Conservation (phyloP, 1,140 invertebrate species). For the Drosophila orena region DNA sequence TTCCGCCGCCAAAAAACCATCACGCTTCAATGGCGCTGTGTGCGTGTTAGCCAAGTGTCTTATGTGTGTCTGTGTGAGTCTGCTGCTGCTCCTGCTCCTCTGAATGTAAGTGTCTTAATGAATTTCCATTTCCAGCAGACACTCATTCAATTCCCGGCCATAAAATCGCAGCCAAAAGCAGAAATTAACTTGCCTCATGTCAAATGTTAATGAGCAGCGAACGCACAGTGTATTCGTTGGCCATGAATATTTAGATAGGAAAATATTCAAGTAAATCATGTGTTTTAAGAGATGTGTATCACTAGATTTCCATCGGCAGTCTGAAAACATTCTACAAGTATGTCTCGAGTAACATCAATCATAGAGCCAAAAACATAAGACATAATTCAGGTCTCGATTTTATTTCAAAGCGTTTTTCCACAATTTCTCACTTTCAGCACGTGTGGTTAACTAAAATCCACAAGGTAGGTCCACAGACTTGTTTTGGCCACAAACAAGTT, state of each 20-base stretch:
- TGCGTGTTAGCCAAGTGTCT: slow-evolving; percentile 36
- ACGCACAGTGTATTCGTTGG: slow-evolving; percentile 22
- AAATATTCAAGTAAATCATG: no score
- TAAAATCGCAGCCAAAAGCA: slow-evolving; percentile 43
- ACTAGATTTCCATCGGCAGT: no score
- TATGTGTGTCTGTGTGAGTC: slow-evolving; percentile 10
- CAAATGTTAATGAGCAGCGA: slow-evolving; percentile 56
- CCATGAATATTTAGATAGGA: no score
- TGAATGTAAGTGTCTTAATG: slow-evolving; percentile 61
- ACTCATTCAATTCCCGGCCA: slow-evolving; percentile 44
- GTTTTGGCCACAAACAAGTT: slow-evolving; percentile 11
- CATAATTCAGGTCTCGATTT: background rate
- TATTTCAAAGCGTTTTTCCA: background rate
- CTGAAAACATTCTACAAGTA: no score
- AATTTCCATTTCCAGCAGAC: slow-evolving; percentile 69
- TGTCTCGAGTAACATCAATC: no score
- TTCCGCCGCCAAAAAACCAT: background rate
- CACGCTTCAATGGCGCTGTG: slow-evolving; percentile 43
- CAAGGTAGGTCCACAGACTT: background rate
- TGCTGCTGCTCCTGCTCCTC: slow-evolving; percentile 5
- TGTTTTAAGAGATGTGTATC: no score
- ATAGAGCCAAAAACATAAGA: no score
- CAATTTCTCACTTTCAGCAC: background rate
- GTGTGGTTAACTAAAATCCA: background rate
- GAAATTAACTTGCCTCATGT: slow-evolving; percentile 54